Evolutionary conservation across 2,888 invertebrate species (phyloP).

Genomic region (Atethmia centrago): DNA sequence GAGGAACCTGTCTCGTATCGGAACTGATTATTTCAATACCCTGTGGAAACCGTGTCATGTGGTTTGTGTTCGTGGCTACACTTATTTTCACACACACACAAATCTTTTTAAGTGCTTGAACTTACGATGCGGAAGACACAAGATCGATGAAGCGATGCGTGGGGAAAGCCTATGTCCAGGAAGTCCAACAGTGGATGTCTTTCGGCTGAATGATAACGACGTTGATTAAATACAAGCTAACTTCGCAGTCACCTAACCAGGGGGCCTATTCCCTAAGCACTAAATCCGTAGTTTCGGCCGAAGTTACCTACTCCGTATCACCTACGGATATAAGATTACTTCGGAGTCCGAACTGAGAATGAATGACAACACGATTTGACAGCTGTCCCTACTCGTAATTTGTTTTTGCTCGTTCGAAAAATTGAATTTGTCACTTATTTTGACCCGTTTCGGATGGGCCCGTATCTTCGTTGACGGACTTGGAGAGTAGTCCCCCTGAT

Average conservation of each 20-base stretch:
- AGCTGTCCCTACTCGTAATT: too few relatives aligned
- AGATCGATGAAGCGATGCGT: background rate
- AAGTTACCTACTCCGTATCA: too few relatives aligned
- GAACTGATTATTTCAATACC: conserved; percentile 61
- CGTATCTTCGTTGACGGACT: too few relatives aligned
- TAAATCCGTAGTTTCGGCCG: too few relatives aligned
- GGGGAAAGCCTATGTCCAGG: background rate
- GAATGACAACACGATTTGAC: too few relatives aligned
- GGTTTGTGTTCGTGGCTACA: conserved; percentile 8
- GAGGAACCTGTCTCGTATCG: conserved; percentile 59
- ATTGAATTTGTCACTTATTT: too few relatives aligned
- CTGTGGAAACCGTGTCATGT: conserved; percentile 55
- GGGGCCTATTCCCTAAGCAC: too few relatives aligned
- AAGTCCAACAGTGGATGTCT: background rate
- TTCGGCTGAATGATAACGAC: background rate
- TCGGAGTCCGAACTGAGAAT: too few relatives aligned
- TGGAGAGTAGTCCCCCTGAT: too few relatives aligned
- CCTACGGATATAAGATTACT: too few relatives aligned
- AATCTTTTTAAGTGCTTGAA: background rate
- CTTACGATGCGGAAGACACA: background rate
- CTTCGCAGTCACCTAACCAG: background rate
- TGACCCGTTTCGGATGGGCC: too few relatives aligned
- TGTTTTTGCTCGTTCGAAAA: too few relatives aligned
- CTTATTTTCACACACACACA: conserved; percentile 16
- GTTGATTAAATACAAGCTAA: background rate